Evolutionary conservation across 2,113 vertebrate genomes (phyloP).

Genomic region (Indicator indicator): DNA sequence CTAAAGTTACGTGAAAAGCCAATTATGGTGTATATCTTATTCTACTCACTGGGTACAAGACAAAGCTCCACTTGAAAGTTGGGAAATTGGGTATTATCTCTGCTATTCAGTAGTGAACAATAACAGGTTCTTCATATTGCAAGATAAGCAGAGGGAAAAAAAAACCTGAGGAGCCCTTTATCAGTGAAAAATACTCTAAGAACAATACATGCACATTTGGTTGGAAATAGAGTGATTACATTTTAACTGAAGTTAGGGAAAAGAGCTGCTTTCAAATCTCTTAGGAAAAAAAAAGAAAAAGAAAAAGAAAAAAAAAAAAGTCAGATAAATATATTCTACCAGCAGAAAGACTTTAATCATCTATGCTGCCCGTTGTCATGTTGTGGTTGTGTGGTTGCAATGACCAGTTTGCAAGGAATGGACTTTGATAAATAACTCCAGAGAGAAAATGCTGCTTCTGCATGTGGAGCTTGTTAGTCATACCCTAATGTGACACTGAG

Average conservation of each 20-base stretch:
- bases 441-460: slow-evolving; percentile 30
- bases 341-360: slow-evolving; percentile 36
- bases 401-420: slow-evolving; percentile 26
- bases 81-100: slow-evolving; percentile 34
- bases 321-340: slow-evolving; percentile 13
- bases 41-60: slow-evolving; percentile 20
- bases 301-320: not conserved
- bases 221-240: slow-evolving; percentile 28
- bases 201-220: slow-evolving; percentile 27
- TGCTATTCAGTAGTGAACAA: slow-evolving; percentile 28
- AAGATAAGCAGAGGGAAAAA: slow-evolving; percentile 32
- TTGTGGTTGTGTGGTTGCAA: not conserved
- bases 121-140: slow-evolving; percentile 30
- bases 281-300: not conserved
- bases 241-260: not conserved
- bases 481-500: slow-evolving; percentile 34
- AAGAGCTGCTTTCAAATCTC: not conserved
- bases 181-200: slow-evolving; percentile 27
- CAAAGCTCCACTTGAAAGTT: slow-evolving; percentile 29
- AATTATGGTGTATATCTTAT: not conserved
- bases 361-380: not conserved
- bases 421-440: slow-evolving; percentile 37
- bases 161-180: slow-evolving; percentile 21
- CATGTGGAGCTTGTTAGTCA: slow-evolving; percentile 50
- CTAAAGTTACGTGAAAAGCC: not conserved